Evolutionary conservation across 1,140 invertebrate genomes (phyloP), one percentile per base, ranked within the genome.

Genomic region (Ceratitis capitata): DNA sequence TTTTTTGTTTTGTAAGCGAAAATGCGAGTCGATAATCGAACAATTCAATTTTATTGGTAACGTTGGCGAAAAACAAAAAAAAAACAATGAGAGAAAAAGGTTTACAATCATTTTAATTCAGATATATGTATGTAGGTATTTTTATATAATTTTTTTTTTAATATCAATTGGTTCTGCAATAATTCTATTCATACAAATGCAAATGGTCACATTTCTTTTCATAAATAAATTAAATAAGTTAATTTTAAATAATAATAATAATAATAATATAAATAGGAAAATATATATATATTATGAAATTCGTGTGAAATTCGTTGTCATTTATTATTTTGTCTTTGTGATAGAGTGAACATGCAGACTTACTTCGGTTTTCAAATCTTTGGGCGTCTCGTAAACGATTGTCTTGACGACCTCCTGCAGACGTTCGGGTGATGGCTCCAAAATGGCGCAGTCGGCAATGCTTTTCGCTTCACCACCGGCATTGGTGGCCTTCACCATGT

Each of bases 401-500:
- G 94, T 95, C 90, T 94, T 95, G 39, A 95, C 94, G n/a, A 94
- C 93, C 88, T 95, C 94, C 26, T 94, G 92, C 93, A 95, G 94
- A 7, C 94, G 93, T 86, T 95, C 94, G 0, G 95, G 94, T n/a
- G 94, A 94, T 51, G 95, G 94, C 87, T 96, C 95, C 84, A 95
- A 93, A 9, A 97, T 95, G 82, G 95, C 94, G 86, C 96, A 94
- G 90, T 96, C 95, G 7, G 96, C 96, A 85, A 95, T 95, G 89
- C 95, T 96, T 89, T 95, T 94, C 35, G 96, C 95, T 92, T 96
- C 95, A 5, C 96, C 96, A 19, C 95, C 95, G 51, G 94, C 92
- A 92, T 97, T 97, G 1, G 93, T 93, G 6, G 96, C 96, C 83
- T 93, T 92, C 16, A 95, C 95, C 93, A 95, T 95, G 88, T 96